Evolutionary conservation across 2,888 invertebrate species (phyloP), one percentile per base, ranked within the genome.

Genomic region (Podotricha telesiphe): DNA sequence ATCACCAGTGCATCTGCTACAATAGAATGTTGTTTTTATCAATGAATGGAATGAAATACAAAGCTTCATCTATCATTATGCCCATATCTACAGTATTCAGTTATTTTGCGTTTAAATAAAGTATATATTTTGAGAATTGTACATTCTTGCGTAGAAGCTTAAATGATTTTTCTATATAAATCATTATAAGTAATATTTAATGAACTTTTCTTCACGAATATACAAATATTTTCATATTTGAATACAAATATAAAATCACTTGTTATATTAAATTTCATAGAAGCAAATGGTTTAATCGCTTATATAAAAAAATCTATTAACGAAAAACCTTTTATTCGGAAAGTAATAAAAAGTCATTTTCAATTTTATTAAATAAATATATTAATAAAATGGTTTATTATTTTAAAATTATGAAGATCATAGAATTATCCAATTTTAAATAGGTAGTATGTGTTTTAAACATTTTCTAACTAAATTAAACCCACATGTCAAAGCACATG

Each of bases 11-110:
- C 34, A 37, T 51, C 34, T 5, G 42, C 42, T 34, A 61, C 63
- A 63, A 63, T 64, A 37, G 51, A 20, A 67, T 42, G 13, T 63
- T 50, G 37, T 66, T 66, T 69, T 42, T 58, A 63, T 62, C 42
- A 42, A 63, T 42, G 66, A 69, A 69, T 51, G 56, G 48, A 56
- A 28, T 34, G 40, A 19, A 42, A 66, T 28, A 66, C 56, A 67
- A 69, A 70, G 47, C 51, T 58, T 63, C 63, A 70, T 70, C 53
- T 64, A 67, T 70, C 45, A 66, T 58, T 58, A 22, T 34, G 40
- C 47, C n/a, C 8, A 22, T 20, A 22, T 11, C 19, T n/a, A 42
- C 8, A 10, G 15, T 15, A 42, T 58, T 42, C 20, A 42, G 8
- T 58, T 58, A 11, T 20, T 28, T 15, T 47, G 17, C 17, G 7